phyloP scores from a whole-genome alignment of 2,888 invertebrate species.

The Mesorhabditis spiculigera region DNA sequence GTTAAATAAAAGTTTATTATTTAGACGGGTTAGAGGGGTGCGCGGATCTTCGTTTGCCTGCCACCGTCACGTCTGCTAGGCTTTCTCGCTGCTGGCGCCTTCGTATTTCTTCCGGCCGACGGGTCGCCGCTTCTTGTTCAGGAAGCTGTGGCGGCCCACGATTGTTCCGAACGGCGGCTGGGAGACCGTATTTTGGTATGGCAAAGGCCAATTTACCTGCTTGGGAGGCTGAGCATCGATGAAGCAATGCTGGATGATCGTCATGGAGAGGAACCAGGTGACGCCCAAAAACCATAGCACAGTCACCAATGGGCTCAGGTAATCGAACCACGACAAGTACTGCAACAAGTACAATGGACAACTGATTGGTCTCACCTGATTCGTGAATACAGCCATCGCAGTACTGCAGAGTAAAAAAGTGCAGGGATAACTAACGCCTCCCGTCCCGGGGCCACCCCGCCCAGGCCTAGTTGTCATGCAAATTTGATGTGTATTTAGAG shows the following conservation, averaged over 20 bases:
- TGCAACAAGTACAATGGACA: background rate
- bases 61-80: too few species aligned
- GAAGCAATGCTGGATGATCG: background rate
- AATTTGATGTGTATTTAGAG: too few species aligned
- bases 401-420: too few species aligned
- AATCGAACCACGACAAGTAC: background rate
- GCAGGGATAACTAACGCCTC: too few species aligned
- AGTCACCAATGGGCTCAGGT: background rate
- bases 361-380: too few species aligned
- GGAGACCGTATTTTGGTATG: too few species aligned
- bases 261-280: background rate
- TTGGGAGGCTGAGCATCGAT: background rate
- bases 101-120: background rate
- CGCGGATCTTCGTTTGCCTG: too few species aligned
- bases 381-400: too few species aligned
- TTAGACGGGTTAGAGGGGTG: too few species aligned
- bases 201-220: background rate
- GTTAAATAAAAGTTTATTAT: too few species aligned
- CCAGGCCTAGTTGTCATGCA: too few species aligned
- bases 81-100: background rate
- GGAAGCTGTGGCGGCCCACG: background rate
- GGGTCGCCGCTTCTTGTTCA: background rate
- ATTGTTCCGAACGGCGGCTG: background rate
- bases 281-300: background rate
- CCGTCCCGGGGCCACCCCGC: too few species aligned